Evolutionary conservation across 2,113 vertebrate species (phyloP), one percentile per base, ranked within the genome.

Genomic region (Mus pahari): DNA sequence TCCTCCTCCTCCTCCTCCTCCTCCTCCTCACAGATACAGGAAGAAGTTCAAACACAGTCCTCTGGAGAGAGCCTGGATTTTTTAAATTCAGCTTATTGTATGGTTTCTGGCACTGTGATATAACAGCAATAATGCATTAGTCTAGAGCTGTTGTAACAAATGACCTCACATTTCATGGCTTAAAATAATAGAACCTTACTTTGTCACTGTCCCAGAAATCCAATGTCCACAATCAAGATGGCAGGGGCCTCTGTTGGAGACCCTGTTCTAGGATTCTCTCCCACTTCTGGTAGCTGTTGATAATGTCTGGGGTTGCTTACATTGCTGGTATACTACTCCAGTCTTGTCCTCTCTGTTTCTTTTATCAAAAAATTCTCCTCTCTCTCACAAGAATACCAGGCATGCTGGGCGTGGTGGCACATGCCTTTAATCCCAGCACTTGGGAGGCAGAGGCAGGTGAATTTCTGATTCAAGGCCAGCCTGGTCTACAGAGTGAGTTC

Each of bases 1-100:
- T 81, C 55, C 77, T 81, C 93, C 31, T 9, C 60, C 22, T 4
- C 17, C 19, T 8, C 28, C 11, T 28, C 28, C 28, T 33, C 28
- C 2, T 11, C 62, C 20, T 64, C 62, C 9, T 64, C 3, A 24
- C 70, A 74, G 16, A 36, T 8, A 5, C 89, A 4, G 13, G 36
- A 0, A 6, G 13, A 31, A 0, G 3, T 10, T 33, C 11, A 2
- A 19, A 4, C 14, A 13, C 0, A 1, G 45, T 62, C 42, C 55
- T 20, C 58, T 48, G 16, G 86, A 66, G 93, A 71, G 93, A 26
- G 39, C 3, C 19, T 13, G 74, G 14, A 31, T 95, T 95, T 89
- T 13, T 62, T 77, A 33, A 11, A 24, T 14, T 42, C 68, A 89
- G 90, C 58, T 68, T 86, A 36, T 53, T 79, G 60, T 50, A 3